Base-by-base conservation (phyloP, 1,140 invertebrate species). In the Elysia chlorotica region DNA sequence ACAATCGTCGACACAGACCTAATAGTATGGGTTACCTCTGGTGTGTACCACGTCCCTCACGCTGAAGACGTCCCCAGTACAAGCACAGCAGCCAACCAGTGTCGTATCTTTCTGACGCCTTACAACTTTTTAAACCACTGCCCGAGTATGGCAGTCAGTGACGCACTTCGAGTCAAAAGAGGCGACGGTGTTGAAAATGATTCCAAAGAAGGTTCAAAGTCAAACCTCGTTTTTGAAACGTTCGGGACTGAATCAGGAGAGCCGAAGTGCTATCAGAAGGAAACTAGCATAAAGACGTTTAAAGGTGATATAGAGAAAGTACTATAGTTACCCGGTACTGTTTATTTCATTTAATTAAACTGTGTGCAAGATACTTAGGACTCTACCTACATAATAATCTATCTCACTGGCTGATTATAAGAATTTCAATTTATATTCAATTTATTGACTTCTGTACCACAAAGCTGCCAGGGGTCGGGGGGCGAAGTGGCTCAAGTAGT, bases 41-140 rank as follows among this genome's bases (percentile, higher is more conserved):
- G 85, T 4, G 56, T 78, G 10, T 71, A 79, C 53, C 81, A 83
- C 71, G 81, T 87, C 28, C 85, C 85, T 2, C 76, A 77, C 21
- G 79, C 82, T 6, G 84, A 85, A 53, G 85, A 87, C 61, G 76
- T 85, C 3, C 85, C 85, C 0, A 79, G 82, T 17, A 82, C 76
- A 10, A 74, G 81, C 30, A 87, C 83, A 5, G 61, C 78, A 2
- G 79, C 69, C 14, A 79, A 77, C 36, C 78, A 80, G 30, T 77
- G 78, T 14, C 65, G 62, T 6, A 66, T 87, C 41, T 68, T 77
- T 31, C 63, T 87, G 6, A 41, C 71, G 2, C 85, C 85, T 6
- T 83, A 79, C 75, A 87, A 87, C 74, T 86, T 80, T 74, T 86
- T 85, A 53, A 79, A 78, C n/a, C 76, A 82, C 53, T 81, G 80